Evolutionary conservation across 1,140 invertebrate genomes (phyloP).

Genomic region (Drosophila obscura): DNA sequence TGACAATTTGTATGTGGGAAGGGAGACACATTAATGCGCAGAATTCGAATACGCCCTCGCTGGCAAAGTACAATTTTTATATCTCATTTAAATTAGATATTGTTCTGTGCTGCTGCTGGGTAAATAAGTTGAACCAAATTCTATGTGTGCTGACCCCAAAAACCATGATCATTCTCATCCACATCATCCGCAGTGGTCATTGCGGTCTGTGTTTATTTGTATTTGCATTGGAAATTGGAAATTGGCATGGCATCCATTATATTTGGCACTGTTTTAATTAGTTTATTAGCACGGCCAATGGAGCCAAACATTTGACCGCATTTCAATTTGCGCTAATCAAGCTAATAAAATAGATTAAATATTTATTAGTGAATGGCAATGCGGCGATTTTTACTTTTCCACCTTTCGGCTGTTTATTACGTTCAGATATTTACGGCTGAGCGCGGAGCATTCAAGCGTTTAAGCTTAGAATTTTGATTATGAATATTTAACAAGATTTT

Average conservation of each 20-base stretch:
- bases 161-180: not conserved
- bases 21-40: slow-evolving; percentile 31
- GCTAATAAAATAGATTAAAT: slow-evolving; percentile 32
- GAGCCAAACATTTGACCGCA: slow-evolving; percentile 30
- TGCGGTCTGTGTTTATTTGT: slow-evolving; percentile 23
- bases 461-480: no score
- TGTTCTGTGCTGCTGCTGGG: not conserved
- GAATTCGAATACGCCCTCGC: slow-evolving; percentile 1
- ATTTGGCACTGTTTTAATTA: slow-evolving; percentile 35
- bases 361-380: slow-evolving; percentile 1
- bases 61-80: slow-evolving; percentile 10
- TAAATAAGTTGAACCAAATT: not conserved
- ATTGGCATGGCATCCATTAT: slow-evolving; percentile 26
- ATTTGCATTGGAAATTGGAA: slow-evolving; percentile 18
- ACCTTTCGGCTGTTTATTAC: no score
- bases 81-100: slow-evolving; percentile 3
- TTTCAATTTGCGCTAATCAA: slow-evolving; percentile 34
- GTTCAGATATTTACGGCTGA: no score
- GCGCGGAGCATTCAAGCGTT: no score
- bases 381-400: no score
- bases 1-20: slow-evolving; percentile 17
- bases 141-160: slow-evolving; percentile 19
- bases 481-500: no score
- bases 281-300: slow-evolving; percentile 29
- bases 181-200: not conserved